Conservation (phyloP, 2,888 invertebrate species). For the Hybos culiciformis region DNA sequence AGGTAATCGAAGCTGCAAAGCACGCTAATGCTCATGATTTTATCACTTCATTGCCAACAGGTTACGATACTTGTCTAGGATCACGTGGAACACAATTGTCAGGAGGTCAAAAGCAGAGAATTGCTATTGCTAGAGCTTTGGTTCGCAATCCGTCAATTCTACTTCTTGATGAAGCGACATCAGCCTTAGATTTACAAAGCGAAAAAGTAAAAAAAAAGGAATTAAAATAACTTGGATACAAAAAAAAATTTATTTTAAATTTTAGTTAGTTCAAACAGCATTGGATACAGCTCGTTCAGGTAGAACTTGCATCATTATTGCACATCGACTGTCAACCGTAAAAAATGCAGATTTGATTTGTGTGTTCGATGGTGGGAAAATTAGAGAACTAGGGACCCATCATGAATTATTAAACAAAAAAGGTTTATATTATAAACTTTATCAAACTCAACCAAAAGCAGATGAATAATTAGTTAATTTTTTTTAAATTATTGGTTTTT, state of each 20-base stretch:
- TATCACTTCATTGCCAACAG: conserved; percentile 58
- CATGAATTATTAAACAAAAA: conserved; percentile 50
- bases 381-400: conserved; percentile 68
- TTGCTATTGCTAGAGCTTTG: conserved; percentile 68
- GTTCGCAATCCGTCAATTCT: conserved; percentile 60
- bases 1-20: conserved; percentile 59
- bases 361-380: conserved; percentile 60
- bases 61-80: conserved; percentile 62
- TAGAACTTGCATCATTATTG: conserved; percentile 75
- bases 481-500: no score
- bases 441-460: conserved; percentile 41
- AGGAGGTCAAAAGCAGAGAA: conserved; percentile 79
- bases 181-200: conserved; percentile 62
- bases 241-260: neutral
- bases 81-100: conserved; percentile 64
- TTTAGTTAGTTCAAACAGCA: conserved; percentile 63
- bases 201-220: conserved; percentile 45
- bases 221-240: neutral
- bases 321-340: conserved; percentile 72
- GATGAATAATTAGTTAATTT: neutral
- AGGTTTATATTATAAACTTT: conserved; percentile 53
- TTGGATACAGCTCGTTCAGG: conserved; percentile 67
- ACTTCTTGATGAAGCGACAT: conserved; percentile 64
- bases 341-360: conserved; percentile 75
- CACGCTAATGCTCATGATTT: conserved; percentile 69